Evolutionary conservation across 2,888 invertebrate genomes (phyloP).

Genomic region (Synergus itoensis): DNA sequence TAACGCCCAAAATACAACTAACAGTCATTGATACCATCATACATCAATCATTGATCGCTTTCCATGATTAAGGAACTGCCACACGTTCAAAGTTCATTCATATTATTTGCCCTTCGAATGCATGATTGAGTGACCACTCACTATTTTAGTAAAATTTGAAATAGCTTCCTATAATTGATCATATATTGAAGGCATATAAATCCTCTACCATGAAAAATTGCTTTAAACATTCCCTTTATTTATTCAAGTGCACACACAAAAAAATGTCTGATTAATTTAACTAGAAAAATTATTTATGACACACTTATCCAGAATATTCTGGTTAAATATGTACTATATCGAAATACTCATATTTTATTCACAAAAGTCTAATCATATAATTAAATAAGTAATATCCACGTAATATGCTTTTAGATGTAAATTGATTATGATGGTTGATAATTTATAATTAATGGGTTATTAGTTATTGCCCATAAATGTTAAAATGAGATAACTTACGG

Average conservation of each 20-base stretch:
- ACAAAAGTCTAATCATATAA: too few relatives aligned
- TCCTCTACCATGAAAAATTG: too few relatives aligned
- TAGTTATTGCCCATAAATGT: background rate
- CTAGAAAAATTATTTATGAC: too few relatives aligned
- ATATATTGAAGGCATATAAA: background rate
- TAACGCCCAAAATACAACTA: background rate
- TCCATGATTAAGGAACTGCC: background rate
- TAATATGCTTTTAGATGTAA: too few relatives aligned
- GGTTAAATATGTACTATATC: too few relatives aligned
- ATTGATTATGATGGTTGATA: background rate
- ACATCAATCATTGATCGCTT: conserved; percentile 17
- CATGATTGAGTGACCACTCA: background rate
- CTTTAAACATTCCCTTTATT: too few relatives aligned
- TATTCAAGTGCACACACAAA: too few relatives aligned
- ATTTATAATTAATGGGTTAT: background rate
- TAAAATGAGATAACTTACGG: conserved; percentile 12
- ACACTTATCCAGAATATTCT: too few relatives aligned
- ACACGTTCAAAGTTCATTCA: background rate
- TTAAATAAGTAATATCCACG: too few relatives aligned
- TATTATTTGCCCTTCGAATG: background rate
- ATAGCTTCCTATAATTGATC: background rate
- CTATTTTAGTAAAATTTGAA: background rate
- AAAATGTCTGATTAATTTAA: too few relatives aligned
- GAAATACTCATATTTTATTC: too few relatives aligned
- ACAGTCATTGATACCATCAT: background rate